phyloP scores from a whole-genome alignment of 2,113 vertebrate genomes.

The Cynocephalus volans region DNA sequence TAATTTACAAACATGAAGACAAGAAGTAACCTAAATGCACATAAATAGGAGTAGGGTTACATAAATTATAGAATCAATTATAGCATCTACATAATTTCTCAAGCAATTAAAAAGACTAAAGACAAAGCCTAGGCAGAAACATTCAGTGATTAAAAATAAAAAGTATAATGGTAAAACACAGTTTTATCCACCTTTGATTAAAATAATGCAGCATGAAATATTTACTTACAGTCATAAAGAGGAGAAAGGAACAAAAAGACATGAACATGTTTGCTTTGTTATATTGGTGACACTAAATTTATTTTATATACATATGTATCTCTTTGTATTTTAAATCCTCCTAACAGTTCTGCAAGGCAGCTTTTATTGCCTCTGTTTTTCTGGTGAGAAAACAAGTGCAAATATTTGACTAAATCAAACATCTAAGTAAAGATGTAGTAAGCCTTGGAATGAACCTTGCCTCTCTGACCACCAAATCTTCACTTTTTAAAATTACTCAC shows the following conservation, averaged over 20 bases:
- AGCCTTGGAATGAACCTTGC: not conserved
- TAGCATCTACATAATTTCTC: not conserved
- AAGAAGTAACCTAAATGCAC: not conserved
- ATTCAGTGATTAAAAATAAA: not conserved
- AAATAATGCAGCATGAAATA: not conserved
- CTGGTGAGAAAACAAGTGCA: not conserved
- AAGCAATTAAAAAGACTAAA: slow-evolving; percentile 25
- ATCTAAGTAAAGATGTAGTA: not conserved
- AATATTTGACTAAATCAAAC: not conserved
- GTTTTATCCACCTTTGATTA: slow-evolving; percentile 11
- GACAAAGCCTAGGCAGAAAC: not conserved
- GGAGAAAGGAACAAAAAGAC: not conserved
- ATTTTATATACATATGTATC: not conserved
- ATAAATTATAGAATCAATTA: not conserved
- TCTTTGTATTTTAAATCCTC: slow-evolving; percentile 3
- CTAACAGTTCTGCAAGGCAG: not conserved
- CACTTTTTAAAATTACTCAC: not conserved
- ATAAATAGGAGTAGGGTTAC: not conserved
- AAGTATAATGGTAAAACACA: not conserved
- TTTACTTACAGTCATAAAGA: not conserved
- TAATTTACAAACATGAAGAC: not conserved
- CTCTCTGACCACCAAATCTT: not conserved
- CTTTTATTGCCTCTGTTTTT: not conserved
- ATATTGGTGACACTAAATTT: not conserved
- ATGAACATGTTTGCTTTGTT: not conserved